These are phyloP conservation scores for Cydia fagiglandana DNA, from an alignment of 1,140 invertebrate genomes.

Conservation along the genomic window DNA sequence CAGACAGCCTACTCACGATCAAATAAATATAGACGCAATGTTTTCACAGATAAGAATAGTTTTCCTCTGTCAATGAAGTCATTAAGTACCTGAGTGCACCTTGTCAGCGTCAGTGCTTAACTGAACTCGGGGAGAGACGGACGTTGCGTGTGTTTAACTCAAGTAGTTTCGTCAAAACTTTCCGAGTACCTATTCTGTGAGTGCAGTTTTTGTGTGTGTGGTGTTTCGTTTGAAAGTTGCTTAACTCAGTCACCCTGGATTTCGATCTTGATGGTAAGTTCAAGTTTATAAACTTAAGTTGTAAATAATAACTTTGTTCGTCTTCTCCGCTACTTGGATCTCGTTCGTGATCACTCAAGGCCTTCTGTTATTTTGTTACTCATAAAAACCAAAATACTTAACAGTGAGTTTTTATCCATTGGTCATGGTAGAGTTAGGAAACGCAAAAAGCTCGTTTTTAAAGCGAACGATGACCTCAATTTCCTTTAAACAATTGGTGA, in stretches of 20 bases:
- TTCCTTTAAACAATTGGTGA: conserved; percentile 6
- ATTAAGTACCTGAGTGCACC: conserved; percentile 16
- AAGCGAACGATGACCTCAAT: conserved; percentile 23
- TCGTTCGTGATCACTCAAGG: conserved; percentile 20
- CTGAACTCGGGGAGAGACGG: neutral
- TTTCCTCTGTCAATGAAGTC: neutral
- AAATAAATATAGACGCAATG: conserved; percentile 4
- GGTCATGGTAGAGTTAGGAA: conserved; percentile 20
- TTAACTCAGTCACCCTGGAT: conserved; percentile 23
- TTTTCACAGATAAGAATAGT: conserved; percentile 11
- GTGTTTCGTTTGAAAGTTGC: neutral
- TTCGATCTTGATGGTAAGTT: conserved; percentile 26
- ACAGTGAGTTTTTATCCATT: neutral
- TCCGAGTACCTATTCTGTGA: neutral
- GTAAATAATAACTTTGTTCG: neutral
- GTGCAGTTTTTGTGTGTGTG: neutral
- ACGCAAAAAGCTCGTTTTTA: conserved; percentile 2
- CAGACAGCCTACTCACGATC: neutral
- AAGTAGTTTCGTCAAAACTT: neutral
- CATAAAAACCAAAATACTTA: conserved; percentile 14
- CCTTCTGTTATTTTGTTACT: conserved; percentile 17
- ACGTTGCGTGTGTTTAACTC: neutral
- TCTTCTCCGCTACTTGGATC: conserved; percentile 27
- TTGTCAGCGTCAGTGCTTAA: conserved; percentile 7
- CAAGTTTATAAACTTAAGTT: neutral